These are phyloP conservation scores for human DNA, from an alignment of 2,113 vertebrate genomes.

Conservation along the genomic window GRCh38 chr6:161081501-161082000, in stretches of 20 bases:
- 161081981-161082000: not conserved
- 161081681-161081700: no score
- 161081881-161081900: rapidly evolving
- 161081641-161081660: not conserved
- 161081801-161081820: rapidly evolving
- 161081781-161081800: not conserved
- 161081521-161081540: not conserved
- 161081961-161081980: rapidly evolving
- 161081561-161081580: not conserved
- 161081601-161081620: rapidly evolving
- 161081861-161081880: rapidly evolving
- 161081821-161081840: rapidly evolving
- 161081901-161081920: no score
- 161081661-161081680: not conserved
- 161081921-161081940: rapidly evolving
- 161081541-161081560: rapidly evolving
- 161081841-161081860: not conserved
- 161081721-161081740: not conserved
- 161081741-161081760: rapidly evolving
- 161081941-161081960: rapidly evolving
- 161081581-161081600: rapidly evolving
- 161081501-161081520: not conserved
- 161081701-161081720: rapidly evolving
- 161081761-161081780: rapidly evolving
- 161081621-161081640: not conserved